These are phyloP conservation scores for Lampris incognitus DNA, from an alignment of 2,113 vertebrate species.

Conservation along the genomic window DNA sequence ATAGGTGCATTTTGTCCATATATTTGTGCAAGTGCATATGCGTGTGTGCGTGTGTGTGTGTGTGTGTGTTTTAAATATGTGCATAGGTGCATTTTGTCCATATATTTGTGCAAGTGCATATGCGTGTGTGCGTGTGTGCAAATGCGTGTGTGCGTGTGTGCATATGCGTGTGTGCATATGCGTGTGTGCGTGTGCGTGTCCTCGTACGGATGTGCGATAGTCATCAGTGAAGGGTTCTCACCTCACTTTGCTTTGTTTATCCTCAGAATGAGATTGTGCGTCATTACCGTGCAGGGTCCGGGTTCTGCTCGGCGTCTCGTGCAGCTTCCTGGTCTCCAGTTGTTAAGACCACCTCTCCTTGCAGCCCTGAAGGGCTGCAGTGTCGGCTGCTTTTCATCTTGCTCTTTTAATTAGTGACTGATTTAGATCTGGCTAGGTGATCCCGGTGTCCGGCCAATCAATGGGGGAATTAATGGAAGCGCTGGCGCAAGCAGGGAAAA, in stretches of 20 bases:
- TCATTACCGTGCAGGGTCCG: constrained; percentile 59
- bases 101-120: not conserved
- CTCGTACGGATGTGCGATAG: constrained; percentile 49
- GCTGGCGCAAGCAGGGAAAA: constrained; percentile 52
- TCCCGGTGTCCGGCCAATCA: constrained; percentile 76
- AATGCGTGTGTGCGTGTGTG: not conserved
- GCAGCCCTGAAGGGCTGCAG: constrained; percentile 67
- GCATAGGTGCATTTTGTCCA: no score
- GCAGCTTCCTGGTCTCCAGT: constrained; percentile 50
- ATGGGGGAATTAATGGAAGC: constrained; percentile 74
- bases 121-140: not conserved
- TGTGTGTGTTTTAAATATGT: no score
- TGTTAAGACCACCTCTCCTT: constrained; percentile 71
- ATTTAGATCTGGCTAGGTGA: constrained; percentile 78
- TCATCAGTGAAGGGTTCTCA: constrained; percentile 62
- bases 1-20: no score
- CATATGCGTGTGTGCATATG: constrained; percentile 7
- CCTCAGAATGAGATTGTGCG: constrained; percentile 60
- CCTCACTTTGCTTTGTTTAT: constrained; percentile 66
- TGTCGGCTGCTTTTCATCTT: constrained; percentile 73
- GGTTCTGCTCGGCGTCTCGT: constrained; percentile 35
- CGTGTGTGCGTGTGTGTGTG: no score
- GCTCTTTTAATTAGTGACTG: constrained; percentile 80
- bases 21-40: not conserved
- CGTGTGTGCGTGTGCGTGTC: constrained; percentile 38